A percentile compares a stretch with the other conserved stretches of the same genome.
Evolutionary conservation across 1,140 invertebrate species (phyloP).

Genomic region (Sweltsa coloradensis): DNA sequence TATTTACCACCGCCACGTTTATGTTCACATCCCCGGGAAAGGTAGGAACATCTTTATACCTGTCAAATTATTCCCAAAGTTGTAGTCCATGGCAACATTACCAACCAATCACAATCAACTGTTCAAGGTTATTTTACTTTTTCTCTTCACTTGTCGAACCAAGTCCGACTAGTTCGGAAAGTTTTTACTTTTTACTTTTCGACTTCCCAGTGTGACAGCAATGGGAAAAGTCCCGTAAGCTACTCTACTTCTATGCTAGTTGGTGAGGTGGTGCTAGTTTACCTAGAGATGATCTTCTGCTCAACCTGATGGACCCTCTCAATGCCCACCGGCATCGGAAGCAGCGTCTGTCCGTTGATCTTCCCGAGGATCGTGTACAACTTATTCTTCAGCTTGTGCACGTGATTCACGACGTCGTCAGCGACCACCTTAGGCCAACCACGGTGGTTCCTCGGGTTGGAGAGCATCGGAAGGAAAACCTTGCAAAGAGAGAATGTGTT

Average conservation of each 20-base stretch:
- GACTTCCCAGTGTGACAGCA: no score
- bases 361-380: conserved; percentile 57
- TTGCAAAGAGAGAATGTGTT: conserved; percentile 20
- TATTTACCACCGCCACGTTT: not conserved
- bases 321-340: conserved; percentile 67
- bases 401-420: conserved; percentile 60
- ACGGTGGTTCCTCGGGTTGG: conserved; percentile 51
- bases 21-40: no score
- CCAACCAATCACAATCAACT: no score
- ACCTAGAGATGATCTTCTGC: conserved; percentile 41
- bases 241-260: not conserved
- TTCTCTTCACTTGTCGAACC: not conserved
- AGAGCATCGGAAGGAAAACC: conserved; percentile 57
- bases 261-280: conserved; percentile 9
- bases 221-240: not conserved
- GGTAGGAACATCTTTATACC: no score
- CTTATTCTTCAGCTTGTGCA: conserved; percentile 57
- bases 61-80: no score
- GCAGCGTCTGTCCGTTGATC: conserved; percentile 46
- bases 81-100: no score
- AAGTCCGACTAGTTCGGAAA: not conserved
- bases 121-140: no score
- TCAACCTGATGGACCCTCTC: conserved; percentile 50
- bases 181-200: not conserved
- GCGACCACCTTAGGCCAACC: conserved; percentile 64